Evolutionary conservation across 1,140 invertebrate genomes (phyloP).

Genomic region (Adoxophyes honmai): DNA sequence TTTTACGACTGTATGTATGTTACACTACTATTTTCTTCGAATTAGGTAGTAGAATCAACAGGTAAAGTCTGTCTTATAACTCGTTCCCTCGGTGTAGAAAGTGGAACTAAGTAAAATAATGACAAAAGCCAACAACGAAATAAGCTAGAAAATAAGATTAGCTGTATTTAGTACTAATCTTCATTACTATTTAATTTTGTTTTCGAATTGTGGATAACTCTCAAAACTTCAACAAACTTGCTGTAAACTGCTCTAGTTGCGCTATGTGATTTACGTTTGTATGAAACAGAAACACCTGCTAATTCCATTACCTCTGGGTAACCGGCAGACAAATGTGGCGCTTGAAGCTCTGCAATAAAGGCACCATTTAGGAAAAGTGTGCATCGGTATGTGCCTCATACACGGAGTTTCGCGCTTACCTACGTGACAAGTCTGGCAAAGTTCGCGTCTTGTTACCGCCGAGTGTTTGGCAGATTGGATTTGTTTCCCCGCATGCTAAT

Average conservation of each 20-base stretch:
- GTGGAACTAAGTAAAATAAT: too few relatives aligned
- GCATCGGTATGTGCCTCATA: constrained; percentile 23
- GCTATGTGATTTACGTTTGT: not conserved
- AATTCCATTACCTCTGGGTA: not conserved
- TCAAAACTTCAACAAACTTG: too few relatives aligned
- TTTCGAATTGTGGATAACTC: too few relatives aligned
- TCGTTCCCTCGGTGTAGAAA: too few relatives aligned
- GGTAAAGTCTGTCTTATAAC: too few relatives aligned
- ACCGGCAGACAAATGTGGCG: not conserved
- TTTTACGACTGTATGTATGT: too few relatives aligned
- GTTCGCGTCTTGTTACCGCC: constrained; percentile 51
- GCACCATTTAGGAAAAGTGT: not conserved
- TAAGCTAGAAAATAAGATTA: too few relatives aligned
- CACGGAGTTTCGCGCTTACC: constrained; percentile 26
- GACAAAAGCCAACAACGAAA: too few relatives aligned
- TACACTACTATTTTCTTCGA: too few relatives aligned
- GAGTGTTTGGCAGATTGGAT: constrained; percentile 60
- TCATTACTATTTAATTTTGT: too few relatives aligned
- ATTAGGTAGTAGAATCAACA: too few relatives aligned
- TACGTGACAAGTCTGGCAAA: constrained; percentile 55
- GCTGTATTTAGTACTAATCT: too few relatives aligned
- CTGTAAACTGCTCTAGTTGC: not conserved
- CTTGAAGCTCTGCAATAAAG: not conserved
- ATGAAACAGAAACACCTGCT: constrained; percentile 6
- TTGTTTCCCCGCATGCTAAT: constrained; percentile 59